These are phyloP conservation scores for Drosophila mauritiana DNA, from an alignment of 1,140 invertebrate species.

Conservation along the genomic window DNA sequence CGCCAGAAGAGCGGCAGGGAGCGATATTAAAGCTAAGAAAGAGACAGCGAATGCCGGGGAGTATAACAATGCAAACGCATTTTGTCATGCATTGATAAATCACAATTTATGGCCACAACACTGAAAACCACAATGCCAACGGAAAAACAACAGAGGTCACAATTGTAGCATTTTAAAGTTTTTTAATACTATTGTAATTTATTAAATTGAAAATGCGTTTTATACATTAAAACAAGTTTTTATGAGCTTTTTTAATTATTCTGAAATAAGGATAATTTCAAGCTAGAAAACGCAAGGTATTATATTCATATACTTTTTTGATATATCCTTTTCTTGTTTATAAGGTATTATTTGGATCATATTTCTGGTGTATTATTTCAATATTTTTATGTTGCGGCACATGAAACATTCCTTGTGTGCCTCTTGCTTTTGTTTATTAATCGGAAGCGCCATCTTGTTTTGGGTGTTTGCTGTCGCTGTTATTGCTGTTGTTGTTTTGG, in stretches of 20 bases:
- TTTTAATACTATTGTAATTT: background rate
- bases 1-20: constrained; percentile 9
- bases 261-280: too few relatives aligned
- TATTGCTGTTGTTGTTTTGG: constrained; percentile 61
- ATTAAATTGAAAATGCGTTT: too few relatives aligned
- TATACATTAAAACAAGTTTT: too few relatives aligned
- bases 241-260: too few relatives aligned
- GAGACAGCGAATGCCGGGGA: constrained; percentile 8
- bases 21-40: background rate
- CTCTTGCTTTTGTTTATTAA: constrained; percentile 65
- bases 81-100: constrained; percentile 77
- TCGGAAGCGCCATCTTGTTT: constrained; percentile 80
- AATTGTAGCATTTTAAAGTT: constrained; percentile 6
- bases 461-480: constrained; percentile 27
- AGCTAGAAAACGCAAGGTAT: background rate
- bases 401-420: constrained; percentile 18
- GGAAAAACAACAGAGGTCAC: constrained; percentile 6
- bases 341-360: too few relatives aligned
- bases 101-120: constrained; percentile 56
- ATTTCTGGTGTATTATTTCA: background rate
- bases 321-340: too few relatives aligned
- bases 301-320: too few relatives aligned
- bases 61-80: constrained; percentile 51
- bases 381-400: background rate
- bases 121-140: constrained; percentile 14